Conservation (phyloP, 2,113 vertebrate genomes). For the Trematomus loennbergii region DNA sequence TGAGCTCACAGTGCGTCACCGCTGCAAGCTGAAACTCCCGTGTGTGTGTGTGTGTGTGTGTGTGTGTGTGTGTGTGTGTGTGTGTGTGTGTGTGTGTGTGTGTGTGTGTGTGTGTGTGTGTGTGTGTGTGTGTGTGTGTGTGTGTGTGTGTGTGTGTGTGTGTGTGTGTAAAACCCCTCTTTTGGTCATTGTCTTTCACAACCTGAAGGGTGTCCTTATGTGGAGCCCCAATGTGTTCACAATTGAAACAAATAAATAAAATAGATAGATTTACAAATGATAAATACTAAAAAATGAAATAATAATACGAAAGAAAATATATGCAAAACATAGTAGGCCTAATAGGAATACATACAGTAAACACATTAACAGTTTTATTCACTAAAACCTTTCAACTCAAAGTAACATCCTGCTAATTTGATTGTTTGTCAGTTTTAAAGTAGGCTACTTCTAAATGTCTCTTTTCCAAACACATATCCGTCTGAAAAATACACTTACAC, state of each 20-base stretch:
- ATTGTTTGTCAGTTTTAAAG: background rate
- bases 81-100: conserved; percentile 6
- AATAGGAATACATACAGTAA: background rate
- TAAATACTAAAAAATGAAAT: too few species aligned
- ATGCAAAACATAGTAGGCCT: too few species aligned
- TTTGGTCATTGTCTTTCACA: conserved; percentile 9
- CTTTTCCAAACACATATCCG: background rate
- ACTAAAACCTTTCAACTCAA: too few species aligned
- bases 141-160: conserved; percentile 8
- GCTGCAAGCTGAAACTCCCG: conserved; percentile 70
- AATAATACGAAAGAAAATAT: too few species aligned
- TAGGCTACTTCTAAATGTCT: background rate
- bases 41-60: conserved; percentile 9
- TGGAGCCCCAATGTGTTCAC: background rate
- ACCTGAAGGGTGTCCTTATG: background rate
- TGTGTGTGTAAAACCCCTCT: conserved; percentile 23
- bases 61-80: conserved; percentile 1
- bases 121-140: conserved; percentile 10
- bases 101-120: conserved; percentile 6
- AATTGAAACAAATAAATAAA: too few species aligned
- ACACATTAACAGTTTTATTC: background rate
- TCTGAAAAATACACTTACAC: too few species aligned
- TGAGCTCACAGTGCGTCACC: conserved; percentile 78
- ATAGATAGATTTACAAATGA: too few species aligned
- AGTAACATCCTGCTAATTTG: too few species aligned